Evolutionary conservation across 1,140 invertebrate species (phyloP), one percentile per base, ranked within the genome.

Genomic region (Palaemon carinicauda): DNA sequence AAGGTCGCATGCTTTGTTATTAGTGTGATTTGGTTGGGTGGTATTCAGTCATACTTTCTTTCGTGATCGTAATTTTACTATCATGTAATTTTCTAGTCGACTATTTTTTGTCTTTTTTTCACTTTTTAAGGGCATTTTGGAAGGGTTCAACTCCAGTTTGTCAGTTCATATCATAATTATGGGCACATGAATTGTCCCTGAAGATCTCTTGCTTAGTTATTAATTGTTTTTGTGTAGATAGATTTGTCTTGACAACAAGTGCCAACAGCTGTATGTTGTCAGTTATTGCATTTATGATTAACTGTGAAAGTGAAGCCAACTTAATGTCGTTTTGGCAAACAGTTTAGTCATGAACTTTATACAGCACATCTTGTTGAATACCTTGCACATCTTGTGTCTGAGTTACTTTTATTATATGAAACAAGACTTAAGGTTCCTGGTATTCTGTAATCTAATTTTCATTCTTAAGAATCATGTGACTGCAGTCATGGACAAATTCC

Each of bases 131-230:
- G 82, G 82, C 82, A 85, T 85, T 85, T 77, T 69, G 52, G 82
- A 54, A 50, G 80, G 80, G 31, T 69, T 50, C n/a, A 29, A 24
- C 27, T 69, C 31, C 65, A 17, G 24, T 81, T 41, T 81, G 80
- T 71, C 80, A 51, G 80, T 56, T 60, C 80, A 81, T 52, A 69
- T 81, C 60, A 81, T 52, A 71, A 80, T 71, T 52, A 24, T 50
- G 51, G 80, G 50, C 56, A 81, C 60, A 69, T 51, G 54, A 41
- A 41, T 41, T 71, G 41, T 81, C 80, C 53, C 56, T 71, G 33
- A 71, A 81, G 80, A 81, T 81, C 80, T 81, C 80, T 33, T 69
- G 60, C 80, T 81, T 81, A 81, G 80, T 81, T 81, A 31, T 60
- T 81, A 81, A 60, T 81, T 69, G 29, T 33, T 79, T 54, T 79